Conservation (phyloP, 2,113 vertebrate species). For the Toxotes jaculatrix region DNA sequence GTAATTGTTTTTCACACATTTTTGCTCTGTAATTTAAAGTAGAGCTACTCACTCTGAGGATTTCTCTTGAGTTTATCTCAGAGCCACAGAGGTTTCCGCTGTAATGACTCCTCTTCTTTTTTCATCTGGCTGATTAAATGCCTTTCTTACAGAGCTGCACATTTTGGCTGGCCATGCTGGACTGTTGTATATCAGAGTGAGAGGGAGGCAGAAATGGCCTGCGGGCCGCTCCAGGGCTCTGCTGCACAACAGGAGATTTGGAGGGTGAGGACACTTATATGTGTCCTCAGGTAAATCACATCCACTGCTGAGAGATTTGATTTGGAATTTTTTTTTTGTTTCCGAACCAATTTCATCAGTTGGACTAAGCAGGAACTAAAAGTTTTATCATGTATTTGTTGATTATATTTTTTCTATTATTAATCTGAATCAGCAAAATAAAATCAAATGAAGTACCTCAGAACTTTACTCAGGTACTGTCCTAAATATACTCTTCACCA, state of each 20-base stretch:
- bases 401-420: too few relatives aligned
- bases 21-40: conserved; percentile 34
- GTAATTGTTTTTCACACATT: conserved; percentile 41
- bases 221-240: not conserved
- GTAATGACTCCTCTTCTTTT: conserved; percentile 31
- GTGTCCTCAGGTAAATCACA: conserved; percentile 14
- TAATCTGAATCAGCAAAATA: too few relatives aligned
- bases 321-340: too few relatives aligned
- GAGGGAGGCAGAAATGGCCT: not conserved
- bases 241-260: not conserved
- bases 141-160: not conserved
- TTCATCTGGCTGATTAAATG: conserved; percentile 39
- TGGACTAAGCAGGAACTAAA: too few relatives aligned
- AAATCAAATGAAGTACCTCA: too few relatives aligned
- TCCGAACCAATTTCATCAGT: not conserved
- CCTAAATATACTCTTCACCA: too few relatives aligned
- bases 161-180: not conserved
- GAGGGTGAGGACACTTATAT: conserved; percentile 14
- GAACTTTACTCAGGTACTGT: too few relatives aligned
- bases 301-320: not conserved
- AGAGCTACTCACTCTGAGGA: not conserved
- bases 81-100: conserved; percentile 53
- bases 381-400: too few relatives aligned
- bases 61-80: conserved; percentile 54
- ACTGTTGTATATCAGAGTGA: conserved; percentile 10